Percentiles rank a stretch among this genome's conserved stretches.
Conservation (phyloP, 2,797 vertebrate genomes). For the Pseudochirops cupreus region DNA sequence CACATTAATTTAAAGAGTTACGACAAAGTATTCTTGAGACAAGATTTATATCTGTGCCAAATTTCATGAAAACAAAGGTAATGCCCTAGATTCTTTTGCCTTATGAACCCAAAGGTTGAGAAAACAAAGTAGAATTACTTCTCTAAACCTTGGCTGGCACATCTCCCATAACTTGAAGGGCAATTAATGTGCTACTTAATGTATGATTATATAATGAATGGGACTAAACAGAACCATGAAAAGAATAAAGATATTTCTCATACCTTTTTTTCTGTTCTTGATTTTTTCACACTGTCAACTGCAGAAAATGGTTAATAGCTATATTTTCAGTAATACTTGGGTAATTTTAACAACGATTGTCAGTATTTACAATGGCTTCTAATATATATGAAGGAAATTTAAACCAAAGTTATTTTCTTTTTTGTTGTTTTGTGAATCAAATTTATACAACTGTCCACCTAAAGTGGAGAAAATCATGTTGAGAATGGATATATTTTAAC, state of each 20-base stretch:
- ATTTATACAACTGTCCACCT: not conserved
- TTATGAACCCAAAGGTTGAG: slow-evolving; percentile 38
- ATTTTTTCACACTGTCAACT: slow-evolving; percentile 16
- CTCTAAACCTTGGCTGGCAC: not conserved
- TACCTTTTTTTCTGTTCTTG: not conserved
- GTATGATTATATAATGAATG: not conserved
- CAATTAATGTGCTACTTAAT: slow-evolving; percentile 29
- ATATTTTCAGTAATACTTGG: slow-evolving; percentile 2
- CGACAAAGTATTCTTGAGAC: slow-evolving; percentile 16
- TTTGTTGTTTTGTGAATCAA: not conserved
- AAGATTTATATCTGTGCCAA: slow-evolving; percentile 4
- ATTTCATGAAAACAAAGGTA: slow-evolving; percentile 44
- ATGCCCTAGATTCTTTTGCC: slow-evolving; percentile 17
- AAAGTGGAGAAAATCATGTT: not conserved
- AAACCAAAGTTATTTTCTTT: not conserved
- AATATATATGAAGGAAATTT: not conserved
- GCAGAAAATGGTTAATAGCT: slow-evolving; percentile 3
- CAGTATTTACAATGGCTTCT: slow-evolving; percentile 8
- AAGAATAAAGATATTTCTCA: not conserved
- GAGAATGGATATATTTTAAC: not conserved
- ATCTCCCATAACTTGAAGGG: slow-evolving; percentile 26
- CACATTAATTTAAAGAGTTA: slow-evolving; percentile 13
- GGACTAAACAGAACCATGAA: not conserved
- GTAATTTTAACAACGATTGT: slow-evolving; percentile 30
- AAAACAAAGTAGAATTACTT: slow-evolving; percentile 7